Evolutionary conservation across 2,888 invertebrate species (phyloP), one percentile per base, ranked within the genome.

Genomic region (Meteorus colon): DNA sequence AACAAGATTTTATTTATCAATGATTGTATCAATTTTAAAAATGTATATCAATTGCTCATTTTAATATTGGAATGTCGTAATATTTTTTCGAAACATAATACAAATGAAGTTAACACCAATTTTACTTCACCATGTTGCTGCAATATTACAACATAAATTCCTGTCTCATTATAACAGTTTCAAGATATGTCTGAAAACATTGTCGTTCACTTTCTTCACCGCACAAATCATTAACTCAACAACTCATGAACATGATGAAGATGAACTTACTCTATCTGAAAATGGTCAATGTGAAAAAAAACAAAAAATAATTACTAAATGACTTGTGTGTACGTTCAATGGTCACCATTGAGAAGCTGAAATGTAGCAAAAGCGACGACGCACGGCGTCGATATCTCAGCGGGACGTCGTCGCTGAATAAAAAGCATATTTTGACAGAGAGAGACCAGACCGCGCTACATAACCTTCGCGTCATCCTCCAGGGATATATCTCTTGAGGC

Each of bases 401-500:
- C 86, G 78, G 85, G 86, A 82, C 76, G 82, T 77, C 81, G 37
- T 74, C 78, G 76, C 65, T 69, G 78, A 76, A 84, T 81, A 81
- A 82, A 79, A 78, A 78, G 80, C 77, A 82, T 86, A 85, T 87
- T 87, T 86, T 86, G 86, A 87, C 87, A 86, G 83, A 75, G 75
- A 65, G 31, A 60, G 73, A 80, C 79, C 75, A 51, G 63, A 67
- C 71, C 34, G 68, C 45, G 77, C 81, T 51, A 80, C 69, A 82
- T 79, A 84, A 84, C 83, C 86, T 84, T 84, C 85, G 55, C 55
- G 83, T 86, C 85, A 85, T 84, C 79, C 77, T 71, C 72, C 55
- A 55, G 72, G 70, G 75, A 77, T 69, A 77, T 71, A 65, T 74
- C 66, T 73, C 62, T 76, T 60, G 63, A 75, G 68, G 74, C 48